These are phyloP conservation scores for Pararge aegeria DNA, from an alignment of 1,140 invertebrate genomes.

Conservation along the genomic window DNA sequence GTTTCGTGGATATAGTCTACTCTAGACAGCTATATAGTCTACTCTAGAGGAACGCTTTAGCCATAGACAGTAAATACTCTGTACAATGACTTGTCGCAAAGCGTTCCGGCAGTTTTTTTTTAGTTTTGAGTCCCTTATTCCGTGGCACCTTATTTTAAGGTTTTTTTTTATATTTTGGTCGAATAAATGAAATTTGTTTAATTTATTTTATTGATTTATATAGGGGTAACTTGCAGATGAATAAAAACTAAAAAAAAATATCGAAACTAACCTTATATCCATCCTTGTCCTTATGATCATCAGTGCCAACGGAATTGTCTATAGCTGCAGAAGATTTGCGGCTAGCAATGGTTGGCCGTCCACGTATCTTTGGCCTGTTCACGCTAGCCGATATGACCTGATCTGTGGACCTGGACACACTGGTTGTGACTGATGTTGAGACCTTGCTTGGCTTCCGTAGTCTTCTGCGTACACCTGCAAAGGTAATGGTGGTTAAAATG, in stretches of 20 bases:
- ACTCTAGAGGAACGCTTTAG: no score
- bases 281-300: conserved; percentile 82
- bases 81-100: no score
- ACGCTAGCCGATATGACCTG: conserved; percentile 83
- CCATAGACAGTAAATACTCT: no score
- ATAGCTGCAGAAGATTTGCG: conserved; percentile 81
- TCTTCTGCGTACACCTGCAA: conserved; percentile 79
- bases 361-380: conserved; percentile 85
- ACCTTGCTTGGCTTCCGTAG: conserved; percentile 80
- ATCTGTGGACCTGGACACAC: conserved; percentile 65
- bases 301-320: conserved; percentile 81
- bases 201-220: no score
- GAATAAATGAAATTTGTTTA: no score
- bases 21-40: no score
- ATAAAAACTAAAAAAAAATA: neutral
- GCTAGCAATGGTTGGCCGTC: conserved; percentile 82
- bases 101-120: no score
- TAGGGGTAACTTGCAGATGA: no score
- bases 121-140: no score
- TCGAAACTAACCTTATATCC: conserved; percentile 79
- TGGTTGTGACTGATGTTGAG: conserved; percentile 69
- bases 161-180: no score
- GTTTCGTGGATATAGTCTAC: no score
- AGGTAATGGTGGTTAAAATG: neutral
- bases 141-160: no score